Percentiles rank a stretch among this genome's conserved stretches.
Evolutionary conservation across 2,888 invertebrate species (phyloP).

Genomic region (Onthophagus sagittarius): DNA sequence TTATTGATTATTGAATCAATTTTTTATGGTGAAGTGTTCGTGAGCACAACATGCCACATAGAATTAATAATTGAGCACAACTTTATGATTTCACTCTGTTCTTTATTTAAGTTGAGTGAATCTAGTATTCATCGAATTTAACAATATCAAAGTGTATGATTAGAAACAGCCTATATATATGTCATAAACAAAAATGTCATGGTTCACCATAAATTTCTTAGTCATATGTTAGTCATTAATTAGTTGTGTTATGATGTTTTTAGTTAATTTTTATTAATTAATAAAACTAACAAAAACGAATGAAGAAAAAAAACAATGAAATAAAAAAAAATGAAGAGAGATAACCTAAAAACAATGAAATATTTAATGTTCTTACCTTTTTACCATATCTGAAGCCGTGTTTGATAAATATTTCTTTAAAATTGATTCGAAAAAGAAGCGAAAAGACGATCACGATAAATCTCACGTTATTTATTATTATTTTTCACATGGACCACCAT

Average conservation of each 20-base stretch:
- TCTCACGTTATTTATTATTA: conserved; percentile 20
- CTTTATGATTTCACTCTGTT: too few species aligned
- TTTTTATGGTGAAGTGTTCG: too few species aligned
- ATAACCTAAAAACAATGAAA: background rate
- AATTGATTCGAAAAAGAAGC: conserved; percentile 15
- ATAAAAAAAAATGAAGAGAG: background rate
- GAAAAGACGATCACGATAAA: background rate
- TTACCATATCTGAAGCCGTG: conserved; percentile 49
- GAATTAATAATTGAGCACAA: too few species aligned
- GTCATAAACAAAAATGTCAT: background rate
- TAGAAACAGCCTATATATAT: background rate
- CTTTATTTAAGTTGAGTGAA: too few species aligned
- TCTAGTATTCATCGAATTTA: too few species aligned
- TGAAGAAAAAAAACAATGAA: background rate
- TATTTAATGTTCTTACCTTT: conserved; percentile 39
- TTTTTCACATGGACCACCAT: conserved; percentile 1
- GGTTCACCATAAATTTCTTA: background rate
- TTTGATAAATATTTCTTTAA: conserved; percentile 38
- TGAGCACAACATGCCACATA: too few species aligned
- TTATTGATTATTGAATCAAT: too few species aligned
- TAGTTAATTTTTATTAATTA: too few species aligned
- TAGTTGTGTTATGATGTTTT: too few species aligned
- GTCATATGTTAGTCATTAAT: background rate
- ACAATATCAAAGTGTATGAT: background rate
- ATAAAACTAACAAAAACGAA: too few species aligned